Base-by-base conservation (phyloP, 2,888 invertebrate genomes). In the Encarsia formosa region DNA sequence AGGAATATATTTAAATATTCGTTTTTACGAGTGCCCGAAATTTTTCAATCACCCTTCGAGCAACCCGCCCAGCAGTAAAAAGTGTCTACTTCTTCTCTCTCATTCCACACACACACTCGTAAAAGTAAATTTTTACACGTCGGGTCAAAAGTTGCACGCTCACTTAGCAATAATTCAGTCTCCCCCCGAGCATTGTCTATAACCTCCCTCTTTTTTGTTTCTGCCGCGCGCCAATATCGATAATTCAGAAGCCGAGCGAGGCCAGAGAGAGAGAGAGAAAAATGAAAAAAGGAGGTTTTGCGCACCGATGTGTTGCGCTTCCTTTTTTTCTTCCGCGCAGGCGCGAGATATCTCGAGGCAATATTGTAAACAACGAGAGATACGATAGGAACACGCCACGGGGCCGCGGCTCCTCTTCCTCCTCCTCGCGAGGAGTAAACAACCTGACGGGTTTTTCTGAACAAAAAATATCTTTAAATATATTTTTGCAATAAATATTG, bases 191-290 rank as follows among this genome's bases (percentile, higher is more conserved):
- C 26, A 8, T 43, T 55, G 60, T n/a, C n/a, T n/a, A n/a, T n/a
- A n/a, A n/a, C n/a, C n/a, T n/a, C n/a, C n/a, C n/a, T n/a, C n/a
- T n/a, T n/a, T n/a, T n/a, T n/a, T 54, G 56, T 57, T 53, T 53
- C 49, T 56, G 58, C 57, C 64, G 65, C 63, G 63, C 61, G 66
- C 69, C 70, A 70, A 69, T 70, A 70, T 68, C 70, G 68, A 69
- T 70, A 70, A 71, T 66, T 71, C 68, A 70, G 66, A 56, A 61
- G 22, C 23, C 44, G n/a, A n/a, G n/a, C n/a, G n/a, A n/a, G n/a
- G n/a, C n/a, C n/a, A n/a, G 26, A 26, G 26, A 26, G 26, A 26
- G 26, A 26, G 26, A 26, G 26, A 26, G 26, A 26, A 11, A 26
- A 26, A 18, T 16, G 15, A 34, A 15, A 34, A 8, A 15, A 2